Percentiles rank a stretch among this genome's conserved stretches.
Conservation (phyloP, 1,140 invertebrate genomes). For the Bombus breviceps region DNA sequence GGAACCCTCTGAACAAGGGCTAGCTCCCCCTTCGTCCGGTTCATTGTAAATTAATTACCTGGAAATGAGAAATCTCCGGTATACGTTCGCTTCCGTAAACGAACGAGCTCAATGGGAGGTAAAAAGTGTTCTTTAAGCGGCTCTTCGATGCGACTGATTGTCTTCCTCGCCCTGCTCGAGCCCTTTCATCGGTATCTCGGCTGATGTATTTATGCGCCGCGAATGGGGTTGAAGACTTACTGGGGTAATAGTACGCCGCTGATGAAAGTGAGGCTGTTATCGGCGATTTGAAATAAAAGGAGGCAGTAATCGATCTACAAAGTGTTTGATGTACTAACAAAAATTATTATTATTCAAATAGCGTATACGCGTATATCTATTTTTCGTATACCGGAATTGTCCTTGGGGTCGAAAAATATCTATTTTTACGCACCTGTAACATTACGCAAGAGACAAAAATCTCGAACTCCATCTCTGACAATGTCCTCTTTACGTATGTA, state of each 20-base stretch:
- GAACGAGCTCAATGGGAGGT: conserved; percentile 74
- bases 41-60: conserved; percentile 84
- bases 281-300: background rate
- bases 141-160: conserved; percentile 45
- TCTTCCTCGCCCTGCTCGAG: conserved; percentile 21
- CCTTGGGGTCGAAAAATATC: too few species aligned
- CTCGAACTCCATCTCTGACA: background rate
- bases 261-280: background rate
- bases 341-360: background rate
- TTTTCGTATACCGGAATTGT: too few species aligned
- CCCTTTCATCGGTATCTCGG: conserved; percentile 7
- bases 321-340: background rate
- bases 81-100: conserved; percentile 69
- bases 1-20: conserved; percentile 76
- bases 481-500: background rate
- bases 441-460: too few species aligned
- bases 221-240: background rate
- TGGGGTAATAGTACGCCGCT: background rate
- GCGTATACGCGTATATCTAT: too few species aligned
- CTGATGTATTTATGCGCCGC: background rate
- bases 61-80: conserved; percentile 83
- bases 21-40: conserved; percentile 76
- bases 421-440: too few species aligned
- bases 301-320: too few species aligned
- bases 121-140: conserved; percentile 72